Evolutionary conservation across 1,140 invertebrate genomes (phyloP).

Genomic region (Drosophila albomicans): DNA sequence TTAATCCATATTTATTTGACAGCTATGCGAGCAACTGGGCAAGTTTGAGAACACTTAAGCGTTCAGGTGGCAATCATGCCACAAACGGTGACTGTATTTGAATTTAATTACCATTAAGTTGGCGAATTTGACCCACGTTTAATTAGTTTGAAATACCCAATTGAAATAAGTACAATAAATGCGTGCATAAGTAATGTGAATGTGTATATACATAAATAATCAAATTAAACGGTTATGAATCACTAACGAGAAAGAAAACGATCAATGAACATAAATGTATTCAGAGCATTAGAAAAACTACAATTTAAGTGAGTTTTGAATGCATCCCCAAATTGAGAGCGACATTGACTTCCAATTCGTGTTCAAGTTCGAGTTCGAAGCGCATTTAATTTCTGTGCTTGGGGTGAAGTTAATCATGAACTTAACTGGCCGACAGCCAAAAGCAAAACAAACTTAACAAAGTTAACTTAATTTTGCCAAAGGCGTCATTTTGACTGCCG

Average conservation of each 20-base stretch:
- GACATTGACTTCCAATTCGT: background rate
- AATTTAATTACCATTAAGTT: slow-evolving; percentile 14
- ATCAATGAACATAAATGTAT: no score
- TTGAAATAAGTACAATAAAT: background rate
- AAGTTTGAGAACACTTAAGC: background rate
- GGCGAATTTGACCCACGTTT: background rate
- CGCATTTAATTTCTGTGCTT: slow-evolving; percentile 22
- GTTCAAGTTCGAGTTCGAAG: slow-evolving; percentile 2
- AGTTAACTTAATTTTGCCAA: slow-evolving; percentile 50
- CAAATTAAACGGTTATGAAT: background rate
- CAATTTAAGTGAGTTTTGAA: background rate
- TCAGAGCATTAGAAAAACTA: background rate
- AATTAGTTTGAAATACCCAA: background rate
- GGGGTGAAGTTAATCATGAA: slow-evolving; percentile 46
- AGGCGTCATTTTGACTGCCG: slow-evolving; percentile 47
- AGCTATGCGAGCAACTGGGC: background rate
- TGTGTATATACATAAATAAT: no score
- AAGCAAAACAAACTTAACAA: slow-evolving; percentile 47
- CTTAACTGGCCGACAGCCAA: slow-evolving; percentile 33
- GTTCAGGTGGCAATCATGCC: slow-evolving; percentile 6
- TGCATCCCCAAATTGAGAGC: background rate
- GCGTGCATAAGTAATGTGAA: background rate
- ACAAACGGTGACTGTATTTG: background rate
- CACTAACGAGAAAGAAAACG: no score
- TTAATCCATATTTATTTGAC: slow-evolving; percentile 41